Evolutionary conservation across 1,140 invertebrate species (phyloP).

Genomic region (Maconellicoccus hirsutus): DNA sequence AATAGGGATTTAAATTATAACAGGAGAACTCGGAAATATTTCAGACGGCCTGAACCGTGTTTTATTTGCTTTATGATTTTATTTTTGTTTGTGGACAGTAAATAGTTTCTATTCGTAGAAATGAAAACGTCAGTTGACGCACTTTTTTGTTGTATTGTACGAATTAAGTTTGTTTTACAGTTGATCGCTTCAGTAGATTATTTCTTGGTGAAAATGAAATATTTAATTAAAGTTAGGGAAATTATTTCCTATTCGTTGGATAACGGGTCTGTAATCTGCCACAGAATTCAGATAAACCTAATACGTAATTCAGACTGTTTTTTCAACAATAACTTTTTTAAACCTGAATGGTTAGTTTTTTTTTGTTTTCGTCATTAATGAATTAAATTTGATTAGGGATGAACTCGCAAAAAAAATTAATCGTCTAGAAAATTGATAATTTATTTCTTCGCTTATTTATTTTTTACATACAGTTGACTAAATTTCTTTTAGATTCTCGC

Average conservation of each 20-base stretch:
- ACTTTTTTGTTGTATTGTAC: not conserved
- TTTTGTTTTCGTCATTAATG: not conserved
- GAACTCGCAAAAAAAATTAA: not conserved
- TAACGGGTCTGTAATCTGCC: not conserved
- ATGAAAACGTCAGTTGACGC: not conserved
- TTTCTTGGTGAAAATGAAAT: slow-evolving; percentile 1
- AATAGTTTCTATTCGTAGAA: not conserved
- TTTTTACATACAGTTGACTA: not conserved
- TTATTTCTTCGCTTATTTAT: not conserved
- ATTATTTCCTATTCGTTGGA: not conserved
- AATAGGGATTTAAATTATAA: not conserved
- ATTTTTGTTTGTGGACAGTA: not conserved
- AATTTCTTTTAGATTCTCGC: not conserved
- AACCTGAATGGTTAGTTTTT: not conserved
- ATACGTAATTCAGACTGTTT: no score
- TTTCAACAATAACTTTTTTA: no score
- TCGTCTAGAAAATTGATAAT: not conserved
- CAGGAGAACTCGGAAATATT: not conserved
- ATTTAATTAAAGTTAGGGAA: not conserved
- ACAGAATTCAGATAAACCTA: not conserved
- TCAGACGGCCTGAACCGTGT: not conserved
- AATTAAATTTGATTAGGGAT: not conserved
- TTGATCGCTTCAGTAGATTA: not conserved
- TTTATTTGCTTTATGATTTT: slow-evolving; percentile 5
- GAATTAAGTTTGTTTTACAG: slow-evolving; percentile 5